A percentile compares a stretch with the other conserved stretches of the same genome.
Evolutionary conservation across 2,888 invertebrate genomes (phyloP).

Genomic region (Pocota personata): DNA sequence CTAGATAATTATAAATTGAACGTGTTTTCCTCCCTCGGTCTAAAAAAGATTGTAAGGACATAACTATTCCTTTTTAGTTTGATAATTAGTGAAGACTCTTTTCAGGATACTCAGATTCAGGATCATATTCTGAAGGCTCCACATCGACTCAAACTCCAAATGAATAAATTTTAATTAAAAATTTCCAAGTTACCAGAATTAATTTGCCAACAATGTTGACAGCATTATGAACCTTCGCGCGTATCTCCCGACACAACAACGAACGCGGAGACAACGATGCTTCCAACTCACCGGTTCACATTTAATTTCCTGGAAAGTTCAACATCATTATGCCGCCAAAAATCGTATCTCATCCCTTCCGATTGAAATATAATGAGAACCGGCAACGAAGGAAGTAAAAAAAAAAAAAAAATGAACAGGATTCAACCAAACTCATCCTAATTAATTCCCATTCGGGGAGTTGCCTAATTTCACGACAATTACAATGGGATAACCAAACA

Average conservation of each 20-base stretch:
- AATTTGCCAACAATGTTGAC: conserved; percentile 15
- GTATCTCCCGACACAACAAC: background rate
- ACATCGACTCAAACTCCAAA: background rate
- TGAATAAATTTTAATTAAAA: conserved; percentile 13
- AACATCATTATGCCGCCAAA: conserved; percentile 56
- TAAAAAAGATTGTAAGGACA: too few relatives aligned
- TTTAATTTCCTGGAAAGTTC: conserved; percentile 63
- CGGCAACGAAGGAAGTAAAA: background rate
- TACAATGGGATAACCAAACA: conserved; percentile 54
- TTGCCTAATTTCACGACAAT: conserved; percentile 69
- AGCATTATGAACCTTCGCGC: background rate
- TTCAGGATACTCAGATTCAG: too few relatives aligned
- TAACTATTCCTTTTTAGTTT: too few relatives aligned
- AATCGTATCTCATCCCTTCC: conserved; percentile 19
- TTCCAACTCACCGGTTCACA: conserved; percentile 42
- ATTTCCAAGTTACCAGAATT: background rate
- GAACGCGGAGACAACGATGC: conserved; percentile 1
- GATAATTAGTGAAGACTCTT: too few relatives aligned
- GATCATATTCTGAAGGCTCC: too few relatives aligned
- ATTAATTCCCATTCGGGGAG: conserved; percentile 56
- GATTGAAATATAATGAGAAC: conserved; percentile 37
- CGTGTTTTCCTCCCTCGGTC: too few relatives aligned
- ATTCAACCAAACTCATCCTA: conserved; percentile 26
- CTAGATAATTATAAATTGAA: too few relatives aligned
- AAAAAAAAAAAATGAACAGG: background rate